Evolutionary conservation across 2,888 invertebrate genomes (phyloP), one percentile per base, ranked within the genome.

Genomic region (Sepioteuthis lessoniana): DNA sequence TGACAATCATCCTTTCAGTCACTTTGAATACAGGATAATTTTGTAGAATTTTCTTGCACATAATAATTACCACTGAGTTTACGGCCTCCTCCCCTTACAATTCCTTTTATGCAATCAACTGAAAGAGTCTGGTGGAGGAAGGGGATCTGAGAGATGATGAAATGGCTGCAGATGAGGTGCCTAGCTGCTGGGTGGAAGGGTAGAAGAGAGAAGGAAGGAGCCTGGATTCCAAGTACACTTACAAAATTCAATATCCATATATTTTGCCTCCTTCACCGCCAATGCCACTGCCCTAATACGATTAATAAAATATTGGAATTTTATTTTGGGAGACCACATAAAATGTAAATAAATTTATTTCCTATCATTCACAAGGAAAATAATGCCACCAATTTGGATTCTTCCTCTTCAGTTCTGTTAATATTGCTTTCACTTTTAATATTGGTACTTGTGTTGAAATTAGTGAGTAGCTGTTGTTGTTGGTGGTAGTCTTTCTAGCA

Each of bases 331-430:
- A 31, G 60, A 76, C 76, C 31, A 76, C 76, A 16, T 31, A 2
- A 76, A 76, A 76, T 76, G 76, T 35, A 31, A n/a, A 76, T 76
- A n/a, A 76, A 76, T 76, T 76, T 76, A 76, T 76, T 76, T 76
- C 35, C 13, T 76, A n/a, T 76, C 76, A 76, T n/a, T 76, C 13
- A 76, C 76, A n/a, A 35, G 76, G 76, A 76, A 76, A 76, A 76
- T 76, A 35, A 76, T 76, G 25, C 76, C n/a, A n/a, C 76, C n/a
- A 76, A 76, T 76, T 76, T 55, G 25, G 21, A 55, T 55, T 55
- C 25, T 55, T 55, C 25, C 55, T 25, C 55, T 55, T 55, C 55
- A 25, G 25, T 25, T 55, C 55, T 55, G 55, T 25, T 55, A 55
- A 55, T 55, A 25, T 55, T 55, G 25, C 21, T 50, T 21, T 55